Evolutionary conservation across 1,140 invertebrate species (phyloP).

Genomic region (Diachasma alloeum): DNA sequence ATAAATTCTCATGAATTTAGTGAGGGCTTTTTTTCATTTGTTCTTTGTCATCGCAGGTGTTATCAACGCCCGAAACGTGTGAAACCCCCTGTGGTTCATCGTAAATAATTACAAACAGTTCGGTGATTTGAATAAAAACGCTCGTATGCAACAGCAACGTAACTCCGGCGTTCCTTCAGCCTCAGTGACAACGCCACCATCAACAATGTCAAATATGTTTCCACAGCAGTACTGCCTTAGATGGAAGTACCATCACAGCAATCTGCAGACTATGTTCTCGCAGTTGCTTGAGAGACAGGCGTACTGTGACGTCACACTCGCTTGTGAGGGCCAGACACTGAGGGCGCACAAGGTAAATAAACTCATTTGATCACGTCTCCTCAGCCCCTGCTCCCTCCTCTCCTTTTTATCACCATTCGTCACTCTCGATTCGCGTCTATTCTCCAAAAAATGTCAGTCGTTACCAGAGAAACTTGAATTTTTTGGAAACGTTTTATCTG

Average conservation of each 20-base stretch:
- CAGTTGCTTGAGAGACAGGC: slow-evolving; percentile 85
- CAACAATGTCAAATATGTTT: slow-evolving; percentile 68
- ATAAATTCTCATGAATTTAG: not conserved
- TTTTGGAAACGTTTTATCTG: too few species aligned
- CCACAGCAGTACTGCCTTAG: slow-evolving; percentile 89
- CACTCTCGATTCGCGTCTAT: too few species aligned
- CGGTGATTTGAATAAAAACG: not conserved
- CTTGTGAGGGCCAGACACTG: slow-evolving; percentile 87
- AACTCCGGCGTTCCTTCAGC: slow-evolving; percentile 29
- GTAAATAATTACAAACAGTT: not conserved
- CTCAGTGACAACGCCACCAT: slow-evolving; percentile 38
- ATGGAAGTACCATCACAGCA: slow-evolving; percentile 92
- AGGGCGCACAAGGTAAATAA: slow-evolving; percentile 84
- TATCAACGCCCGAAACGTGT: not conserved
- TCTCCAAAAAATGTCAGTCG: too few species aligned
- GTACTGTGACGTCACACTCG: slow-evolving; percentile 90
- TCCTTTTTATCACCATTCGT: not conserved
- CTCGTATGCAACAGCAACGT: slow-evolving; percentile 55
- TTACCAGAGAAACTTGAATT: too few species aligned
- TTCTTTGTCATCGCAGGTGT: not conserved
- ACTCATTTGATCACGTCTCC: not conserved
- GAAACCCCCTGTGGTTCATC: not conserved
- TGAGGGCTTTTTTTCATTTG: not conserved
- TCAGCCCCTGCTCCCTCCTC: not conserved
- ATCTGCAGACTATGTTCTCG: slow-evolving; percentile 89